Evolutionary conservation across 2,113 vertebrate species (phyloP), one percentile per base, ranked within the genome.

Genomic region (Prionailurus bengalensis): DNA sequence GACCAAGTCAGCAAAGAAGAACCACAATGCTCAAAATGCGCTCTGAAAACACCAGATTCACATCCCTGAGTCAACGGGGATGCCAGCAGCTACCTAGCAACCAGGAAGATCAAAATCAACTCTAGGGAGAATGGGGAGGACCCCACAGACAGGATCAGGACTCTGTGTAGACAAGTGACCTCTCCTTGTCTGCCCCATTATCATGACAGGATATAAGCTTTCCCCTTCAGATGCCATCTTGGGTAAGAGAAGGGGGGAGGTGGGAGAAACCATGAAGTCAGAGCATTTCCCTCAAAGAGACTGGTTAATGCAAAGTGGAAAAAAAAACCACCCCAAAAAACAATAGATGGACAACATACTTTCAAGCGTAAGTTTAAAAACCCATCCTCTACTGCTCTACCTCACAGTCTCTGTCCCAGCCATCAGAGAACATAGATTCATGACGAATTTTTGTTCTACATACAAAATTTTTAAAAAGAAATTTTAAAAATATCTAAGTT

Each of bases 21-120:
- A 31, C 33, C 39, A 31, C 9, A 42, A 9, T 17, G 17, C 33
- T 74, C 9, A 17, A n/a, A 66, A 29, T 0, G 0, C 3, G 16
- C 55, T 42, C 14, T 88, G 81, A 63, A 65, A 94, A 68, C 21
- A 29, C 2, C 15, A 21, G 9, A 61, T 84, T 85, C 19, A 31
- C 15, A 68, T 63, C 45, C 36, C 68, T 33, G 45, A 71, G 2
- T 79, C 76, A 82, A 5, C 4, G 0, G 5, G 29, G 36, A 51
- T 29, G 16, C 23, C 31, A 74, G 36, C 10, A 58, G n/a, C 83
- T 36, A 2, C 6, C 11, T 7, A 42, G 39, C 23, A 68, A 36
- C 65, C 16, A 48, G 16, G 11, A 86, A 85, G 21, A 83, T 27
- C 76, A 61, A 89, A n/a, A 12, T 33, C 31, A 33, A 12, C 65